Evolutionary conservation across 2,797 vertebrate genomes (phyloP).

Genomic region (Natrix natrix): DNA sequence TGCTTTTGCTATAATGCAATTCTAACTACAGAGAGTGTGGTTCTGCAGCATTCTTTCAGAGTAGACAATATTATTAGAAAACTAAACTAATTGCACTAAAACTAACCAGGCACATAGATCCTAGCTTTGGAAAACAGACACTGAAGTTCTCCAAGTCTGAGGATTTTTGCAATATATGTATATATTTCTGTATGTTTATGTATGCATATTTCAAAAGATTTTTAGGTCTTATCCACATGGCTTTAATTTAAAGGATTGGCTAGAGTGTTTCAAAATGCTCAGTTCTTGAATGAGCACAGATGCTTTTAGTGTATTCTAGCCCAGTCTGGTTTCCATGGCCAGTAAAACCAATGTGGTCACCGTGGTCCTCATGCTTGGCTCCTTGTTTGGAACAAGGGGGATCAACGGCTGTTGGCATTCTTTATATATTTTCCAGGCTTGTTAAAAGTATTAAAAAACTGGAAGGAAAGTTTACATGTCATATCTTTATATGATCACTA

Average conservation of each 20-base stretch:
- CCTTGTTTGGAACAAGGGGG: not conserved
- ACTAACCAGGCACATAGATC: not conserved
- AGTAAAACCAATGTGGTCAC: not conserved
- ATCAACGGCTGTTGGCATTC: not conserved
- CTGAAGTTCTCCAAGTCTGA: not conserved
- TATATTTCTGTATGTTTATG: not conserved
- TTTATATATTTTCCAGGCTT: not conserved
- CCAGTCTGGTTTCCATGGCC: not conserved
- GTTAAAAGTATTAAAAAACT: not conserved
- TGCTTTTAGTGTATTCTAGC: not conserved
- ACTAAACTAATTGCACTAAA: not conserved
- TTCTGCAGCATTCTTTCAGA: not conserved
- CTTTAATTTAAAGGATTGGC: constrained; percentile 11
- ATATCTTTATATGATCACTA: not conserved
- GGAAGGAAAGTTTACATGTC: not conserved
- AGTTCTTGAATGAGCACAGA: not conserved
- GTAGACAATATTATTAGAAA: constrained; percentile 2
- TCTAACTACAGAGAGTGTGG: not conserved
- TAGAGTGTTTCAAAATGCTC: not conserved
- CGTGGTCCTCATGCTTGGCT: not conserved
- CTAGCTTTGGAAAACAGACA: not conserved
- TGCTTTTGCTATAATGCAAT: not conserved
- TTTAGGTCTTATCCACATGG: not conserved
- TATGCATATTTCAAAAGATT: not conserved
- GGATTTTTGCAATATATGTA: not conserved